A percentile compares a stretch with the other conserved stretches of the same genome.
Evolutionary conservation across 2,888 invertebrate species (phyloP).

Genomic region (Sussaba pulchella): DNA sequence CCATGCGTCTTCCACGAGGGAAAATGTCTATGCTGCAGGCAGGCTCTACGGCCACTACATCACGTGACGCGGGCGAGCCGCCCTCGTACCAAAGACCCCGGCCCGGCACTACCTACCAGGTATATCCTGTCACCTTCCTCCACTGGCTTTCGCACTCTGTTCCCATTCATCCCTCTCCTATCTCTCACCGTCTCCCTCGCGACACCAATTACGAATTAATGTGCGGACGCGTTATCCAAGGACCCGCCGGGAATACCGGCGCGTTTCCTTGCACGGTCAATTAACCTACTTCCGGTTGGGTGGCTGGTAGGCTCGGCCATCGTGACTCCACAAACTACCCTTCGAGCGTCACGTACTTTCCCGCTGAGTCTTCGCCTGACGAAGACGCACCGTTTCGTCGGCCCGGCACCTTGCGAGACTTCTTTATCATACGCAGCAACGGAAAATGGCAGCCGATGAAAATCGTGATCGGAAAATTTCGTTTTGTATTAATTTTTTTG

Average conservation of each 20-base stretch:
- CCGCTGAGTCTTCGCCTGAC: not conserved
- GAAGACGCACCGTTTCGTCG: slow-evolving; percentile 3
- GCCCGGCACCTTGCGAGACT: not conserved
- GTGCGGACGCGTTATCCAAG: slow-evolving; percentile 74
- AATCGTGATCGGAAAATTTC: not conserved
- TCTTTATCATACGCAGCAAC: not conserved
- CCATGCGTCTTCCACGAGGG: slow-evolving; percentile 79
- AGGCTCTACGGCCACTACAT: slow-evolving; percentile 77
- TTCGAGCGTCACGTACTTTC: slow-evolving; percentile 19
- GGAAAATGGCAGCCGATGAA: not conserved
- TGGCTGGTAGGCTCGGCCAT: slow-evolving; percentile 27
- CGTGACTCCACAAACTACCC: slow-evolving; percentile 1
- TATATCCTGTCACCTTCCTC: slow-evolving; percentile 76
- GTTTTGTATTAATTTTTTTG: not conserved
- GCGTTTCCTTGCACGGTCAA: slow-evolving; percentile 72
- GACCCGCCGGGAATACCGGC: slow-evolving; percentile 70
- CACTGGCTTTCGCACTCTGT: slow-evolving; percentile 48
- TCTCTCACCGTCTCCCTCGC: slow-evolving; percentile 48
- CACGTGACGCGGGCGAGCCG: slow-evolving; percentile 72
- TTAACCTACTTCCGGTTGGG: slow-evolving; percentile 75
- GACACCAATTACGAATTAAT: slow-evolving; percentile 80
- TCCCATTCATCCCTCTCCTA: not conserved
- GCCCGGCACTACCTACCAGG: slow-evolving; percentile 47
- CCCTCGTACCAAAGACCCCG: slow-evolving; percentile 52
- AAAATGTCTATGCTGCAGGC: slow-evolving; percentile 79